These are phyloP conservation scores for Euura lappo DNA, from an alignment of 1,140 invertebrate species.

Conservation along the genomic window DNA sequence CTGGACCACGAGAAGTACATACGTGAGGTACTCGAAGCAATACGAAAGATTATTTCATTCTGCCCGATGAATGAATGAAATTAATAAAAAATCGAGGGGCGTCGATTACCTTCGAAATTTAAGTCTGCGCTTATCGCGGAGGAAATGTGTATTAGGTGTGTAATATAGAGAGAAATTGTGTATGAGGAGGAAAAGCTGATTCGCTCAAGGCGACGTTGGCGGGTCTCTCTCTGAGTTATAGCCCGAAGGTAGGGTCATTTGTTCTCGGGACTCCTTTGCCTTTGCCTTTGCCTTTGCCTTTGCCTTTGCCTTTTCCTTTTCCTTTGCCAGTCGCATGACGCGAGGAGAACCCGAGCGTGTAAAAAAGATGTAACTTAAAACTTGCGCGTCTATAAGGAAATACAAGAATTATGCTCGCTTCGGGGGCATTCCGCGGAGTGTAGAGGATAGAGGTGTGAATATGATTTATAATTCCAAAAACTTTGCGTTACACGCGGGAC, in stretches of 20 bases:
- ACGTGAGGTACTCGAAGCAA: neutral
- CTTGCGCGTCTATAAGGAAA: neutral
- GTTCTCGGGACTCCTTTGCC: neutral
- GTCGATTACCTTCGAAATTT: too few relatives aligned
- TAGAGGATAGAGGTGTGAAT: conserved; percentile 8
- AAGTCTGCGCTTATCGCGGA: neutral
- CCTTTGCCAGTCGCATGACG: too few relatives aligned
- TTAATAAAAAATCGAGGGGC: neutral
- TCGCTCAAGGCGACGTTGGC: neutral
- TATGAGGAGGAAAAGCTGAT: neutral
- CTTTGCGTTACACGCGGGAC: neutral
- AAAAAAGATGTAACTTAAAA: conserved; percentile 8
- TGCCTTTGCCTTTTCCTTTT: too few relatives aligned
- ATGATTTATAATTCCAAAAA: conserved; percentile 8
- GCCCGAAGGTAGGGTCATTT: neutral
- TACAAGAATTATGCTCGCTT: conserved; percentile 8
- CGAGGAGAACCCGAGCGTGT: neutral
- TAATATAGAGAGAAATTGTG: neutral
- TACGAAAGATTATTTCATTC: too few relatives aligned
- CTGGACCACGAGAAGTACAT: neutral
- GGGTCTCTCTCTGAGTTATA: neutral
- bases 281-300: too few relatives aligned
- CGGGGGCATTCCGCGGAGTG: neutral
- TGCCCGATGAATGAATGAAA: too few relatives aligned
- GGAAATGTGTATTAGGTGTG: neutral